phyloP scores from a whole-genome alignment of 2,888 invertebrate genomes.

The Melolontha melolontha region DNA sequence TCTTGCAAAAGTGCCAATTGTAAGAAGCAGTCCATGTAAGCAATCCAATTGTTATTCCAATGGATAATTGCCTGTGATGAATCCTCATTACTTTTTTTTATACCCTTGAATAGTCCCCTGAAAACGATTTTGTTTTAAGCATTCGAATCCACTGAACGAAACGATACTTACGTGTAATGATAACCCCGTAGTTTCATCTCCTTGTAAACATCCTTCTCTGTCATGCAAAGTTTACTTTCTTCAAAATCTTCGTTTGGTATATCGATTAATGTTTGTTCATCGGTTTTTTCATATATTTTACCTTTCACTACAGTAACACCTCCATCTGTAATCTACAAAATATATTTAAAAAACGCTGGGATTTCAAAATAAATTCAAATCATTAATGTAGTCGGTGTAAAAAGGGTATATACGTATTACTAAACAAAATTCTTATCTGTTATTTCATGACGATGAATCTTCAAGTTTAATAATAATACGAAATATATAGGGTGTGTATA shows the following conservation, averaged over 20 bases:
- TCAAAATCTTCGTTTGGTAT: constrained; percentile 1
- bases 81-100: constrained; percentile 49
- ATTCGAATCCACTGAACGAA: no score
- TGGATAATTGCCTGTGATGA: constrained; percentile 67
- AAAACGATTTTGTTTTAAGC: not conserved
- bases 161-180: constrained; percentile 57
- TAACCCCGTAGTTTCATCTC: constrained; percentile 78
- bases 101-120: constrained; percentile 53
- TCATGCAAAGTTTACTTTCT: constrained; percentile 54
- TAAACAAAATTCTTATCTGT: no score
- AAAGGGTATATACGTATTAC: not conserved
- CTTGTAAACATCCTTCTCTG: constrained; percentile 75
- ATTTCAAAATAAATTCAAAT: not conserved
- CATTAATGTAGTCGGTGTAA: no score
- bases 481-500: no score
- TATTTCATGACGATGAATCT: no score
- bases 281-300: constrained; percentile 66
- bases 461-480: no score
- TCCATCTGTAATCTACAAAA: constrained; percentile 73
- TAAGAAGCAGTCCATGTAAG: constrained; percentile 90
- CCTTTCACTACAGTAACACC: constrained; percentile 78
- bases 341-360: not conserved
- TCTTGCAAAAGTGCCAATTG: constrained; percentile 80
- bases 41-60: constrained; percentile 89
- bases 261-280: not conserved